Evolutionary conservation across 2,797 vertebrate genomes (phyloP), one percentile per base, ranked within the genome.

Genomic region (Otolemur crassicaudatus): DNA sequence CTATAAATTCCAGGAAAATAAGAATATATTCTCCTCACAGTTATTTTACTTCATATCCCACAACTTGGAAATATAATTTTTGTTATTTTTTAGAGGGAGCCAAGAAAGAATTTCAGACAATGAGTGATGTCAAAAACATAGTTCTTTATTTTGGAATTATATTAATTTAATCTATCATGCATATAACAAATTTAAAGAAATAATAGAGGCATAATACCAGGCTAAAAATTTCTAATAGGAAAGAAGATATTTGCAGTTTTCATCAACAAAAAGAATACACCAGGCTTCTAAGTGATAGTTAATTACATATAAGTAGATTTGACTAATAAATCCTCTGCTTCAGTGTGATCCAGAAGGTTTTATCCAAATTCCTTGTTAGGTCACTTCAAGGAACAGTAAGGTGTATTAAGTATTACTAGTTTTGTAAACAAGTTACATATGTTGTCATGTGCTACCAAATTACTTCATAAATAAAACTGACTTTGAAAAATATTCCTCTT

Each of bases 241-340:
- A 97, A 83, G 81, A 95, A 93, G 65, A 96, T 95, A 58, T 94
- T 93, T 97, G 94, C 37, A 94, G 95, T 80, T 98, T 97, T 95
- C 95, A 90, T 86, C 87, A 94, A 65, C 90, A 76, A 95, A 94
- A 97, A 83, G 95, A 94, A 90, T 53, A 92, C 93, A 97, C 43
- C 83, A 83, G 72, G 89, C 90, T 87, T 97, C 96, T 97, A 96
- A 96, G 96, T 97, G 97, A 91, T 29, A 29, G 94, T 97, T 98
- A 98, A 98, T 98, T 97, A 98, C 96, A 89, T 67, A 22, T 98
- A 98, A 98, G 97, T 97, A 96, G 98, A 98, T 98, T 98, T 98
- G 85, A 86, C 94, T 98, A 97, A 96, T 98, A 98, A 98, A 98
- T 98, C 97, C 96, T 80, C 72, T 77, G 77, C 65, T 63, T 94